Base-by-base conservation (phyloP, 2,797 vertebrate species). In the Phoeniculus purpureus region DNA sequence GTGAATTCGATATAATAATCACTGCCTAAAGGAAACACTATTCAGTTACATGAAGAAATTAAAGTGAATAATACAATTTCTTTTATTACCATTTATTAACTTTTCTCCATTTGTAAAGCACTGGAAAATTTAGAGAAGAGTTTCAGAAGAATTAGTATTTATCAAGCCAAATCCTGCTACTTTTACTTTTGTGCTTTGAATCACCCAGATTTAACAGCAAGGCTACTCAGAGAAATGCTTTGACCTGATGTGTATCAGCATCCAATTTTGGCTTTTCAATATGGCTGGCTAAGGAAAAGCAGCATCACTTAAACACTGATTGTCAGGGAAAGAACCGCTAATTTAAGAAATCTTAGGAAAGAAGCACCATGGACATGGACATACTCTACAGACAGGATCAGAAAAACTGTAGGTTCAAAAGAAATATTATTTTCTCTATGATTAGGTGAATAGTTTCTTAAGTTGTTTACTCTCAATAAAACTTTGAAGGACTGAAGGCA, bases 61-160 rank as follows among this genome's bases (percentile, higher is more conserved):
- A 94, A 94, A 96, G 61, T 3, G 6, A 94, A 70, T 25, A 0
- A 71, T 94, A 92, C 92, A 6, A 91, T 81, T 80, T 85, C 29
- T 95, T 95, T 92, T 91, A 93, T 94, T 95, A 52, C 75, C 51
- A 47, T 88, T 93, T 94, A 94, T 92, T 94, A 85, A 89, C 89
- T 90, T 95, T 68, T 68, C 45, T 65, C 86, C 88, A 83, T 93
- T 72, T 87, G 84, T 68, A 93, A 95, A 92, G 34, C 21, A 9
- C 58, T 31, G 12, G 22, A 89, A 64, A 93, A 84, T 84, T 92
- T 74, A 84, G 50, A 89, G 47, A 34, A 17, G 19, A 56, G 25
- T 92, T 95, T 89, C 61, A 71, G 50, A 82, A 88, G 31, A 89
- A 84, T 18, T 78, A 52, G 45, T 78, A 8, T 56, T 83, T 75